Percentiles rank a stretch among this genome's conserved stretches.
These are phyloP conservation scores for Bufotes viridis DNA, from an alignment of 2,797 vertebrate genomes.

Conservation along the genomic window DNA sequence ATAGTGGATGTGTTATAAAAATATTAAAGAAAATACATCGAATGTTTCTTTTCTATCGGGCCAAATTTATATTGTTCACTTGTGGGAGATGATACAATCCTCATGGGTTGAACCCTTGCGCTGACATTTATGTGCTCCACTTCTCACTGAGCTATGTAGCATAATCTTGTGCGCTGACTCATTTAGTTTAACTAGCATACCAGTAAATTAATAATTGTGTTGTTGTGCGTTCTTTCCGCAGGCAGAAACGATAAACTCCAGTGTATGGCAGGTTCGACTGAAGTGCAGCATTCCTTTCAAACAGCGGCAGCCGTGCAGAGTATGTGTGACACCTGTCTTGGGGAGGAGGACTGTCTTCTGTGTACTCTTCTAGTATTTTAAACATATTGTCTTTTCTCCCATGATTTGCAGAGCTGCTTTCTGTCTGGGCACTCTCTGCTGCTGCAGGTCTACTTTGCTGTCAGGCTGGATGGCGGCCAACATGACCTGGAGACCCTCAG, in stretches of 20 bases:
- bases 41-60: not conserved
- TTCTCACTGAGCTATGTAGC: not conserved
- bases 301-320: slow-evolving; percentile 70
- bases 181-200: not conserved
- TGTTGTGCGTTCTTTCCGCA: slow-evolving; percentile 65
- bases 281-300: slow-evolving; percentile 88
- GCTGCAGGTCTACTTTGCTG: slow-evolving; percentile 90
- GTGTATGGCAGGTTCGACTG: slow-evolving; percentile 87
- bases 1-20: not conserved
- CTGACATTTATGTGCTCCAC: not conserved
- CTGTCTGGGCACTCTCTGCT: slow-evolving; percentile 78
- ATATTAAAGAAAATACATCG: not conserved
- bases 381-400: not conserved
- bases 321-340: slow-evolving; percentile 14
- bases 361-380: not conserved
- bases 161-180: not conserved
- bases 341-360: not conserved
- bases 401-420: slow-evolving; percentile 75
- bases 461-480: slow-evolving; percentile 80
- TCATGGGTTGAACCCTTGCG: not conserved
- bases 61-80: not conserved
- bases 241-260: slow-evolving; percentile 91
- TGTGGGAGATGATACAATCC: not conserved
- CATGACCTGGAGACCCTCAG: slow-evolving; percentile 90
- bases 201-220: not conserved